Evolutionary conservation across 2,888 invertebrate genomes (phyloP), one percentile per base, ranked within the genome.

Genomic region (Dorcus parallelipipedus): DNA sequence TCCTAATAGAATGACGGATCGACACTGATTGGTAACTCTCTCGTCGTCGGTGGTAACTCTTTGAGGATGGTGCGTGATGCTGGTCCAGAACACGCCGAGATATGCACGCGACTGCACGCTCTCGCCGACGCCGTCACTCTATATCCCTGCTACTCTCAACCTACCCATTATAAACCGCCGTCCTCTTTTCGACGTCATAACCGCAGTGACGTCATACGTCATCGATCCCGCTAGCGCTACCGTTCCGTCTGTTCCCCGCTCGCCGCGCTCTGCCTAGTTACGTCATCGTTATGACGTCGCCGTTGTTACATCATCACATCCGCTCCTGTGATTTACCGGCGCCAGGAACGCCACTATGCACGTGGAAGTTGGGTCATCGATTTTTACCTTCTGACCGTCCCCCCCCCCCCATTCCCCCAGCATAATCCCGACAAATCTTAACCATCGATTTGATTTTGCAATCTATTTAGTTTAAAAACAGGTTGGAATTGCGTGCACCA

Each of bases 111-210:
- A 71, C 70, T 70, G 71, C 68, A 67, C 65, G 69, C 68, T 68
- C 65, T 67, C 67, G 62, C 67, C 69, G 67, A 63, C 70, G 70
- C 70, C 72, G 73, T 69, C 71, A 71, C 71, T 68, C 70, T 75
- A 71, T 75, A 75, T 73, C 73, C 74, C 76, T 74, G 75, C 75
- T 68, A 73, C 72, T 71, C 74, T 71, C 73, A 75, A 75, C 72
- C 73, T 69, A 68, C 73, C 71, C 73, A 76, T 76, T 76, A 76
- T 76, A 76, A 75, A 75, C 75, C 71, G 70, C 71, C 62, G 70
- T 71, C 74, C 64, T 71, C 64, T 69, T 63, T 64, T 66, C 70
- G 72, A 74, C 74, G 74, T 74, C 74, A 74, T 69, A 62, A 64
- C 70, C 68, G 71, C 71, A 70, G 69, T 72, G 75, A 75, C 73